Evolutionary conservation across 92 coral and sea anemone species (phyloP).

Genomic region (Metridium senile): DNA sequence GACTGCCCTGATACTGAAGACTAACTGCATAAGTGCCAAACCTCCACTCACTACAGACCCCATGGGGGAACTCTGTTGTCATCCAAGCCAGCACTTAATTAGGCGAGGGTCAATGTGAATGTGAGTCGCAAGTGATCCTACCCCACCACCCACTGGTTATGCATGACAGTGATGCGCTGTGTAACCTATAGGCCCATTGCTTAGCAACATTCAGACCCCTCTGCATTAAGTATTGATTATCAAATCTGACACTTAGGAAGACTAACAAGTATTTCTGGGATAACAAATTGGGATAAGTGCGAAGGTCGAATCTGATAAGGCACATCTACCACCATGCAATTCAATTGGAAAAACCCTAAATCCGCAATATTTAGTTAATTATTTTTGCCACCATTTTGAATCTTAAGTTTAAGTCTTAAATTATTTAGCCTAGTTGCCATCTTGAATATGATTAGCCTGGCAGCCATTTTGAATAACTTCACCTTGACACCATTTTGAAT

Average conservation of each 20-base stretch:
- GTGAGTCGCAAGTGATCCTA: slow-evolving; percentile 1
- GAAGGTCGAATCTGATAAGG: slow-evolving; percentile 16
- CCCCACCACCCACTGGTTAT: slow-evolving; percentile 24
- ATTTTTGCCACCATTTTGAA: slow-evolving; percentile 10
- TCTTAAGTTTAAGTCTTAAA: background rate
- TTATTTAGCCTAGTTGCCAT: background rate
- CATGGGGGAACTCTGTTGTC: slow-evolving; percentile 15
- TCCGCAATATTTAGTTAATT: background rate
- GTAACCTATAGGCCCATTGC: slow-evolving; percentile 16
- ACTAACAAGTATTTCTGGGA: slow-evolving; percentile 12
- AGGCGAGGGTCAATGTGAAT: slow-evolving; percentile 19
- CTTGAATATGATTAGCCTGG: no score
- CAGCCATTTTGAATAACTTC: no score
- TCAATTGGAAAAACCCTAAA: slow-evolving; percentile 1
- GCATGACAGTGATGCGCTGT: slow-evolving; percentile 17
- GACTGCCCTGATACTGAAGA: slow-evolving; percentile 20
- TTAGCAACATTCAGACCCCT: slow-evolving; percentile 15
- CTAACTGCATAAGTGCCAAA: slow-evolving; percentile 6
- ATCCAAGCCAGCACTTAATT: slow-evolving; percentile 16
- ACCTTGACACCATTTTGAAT: no score
- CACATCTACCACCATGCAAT: slow-evolving; percentile 21
- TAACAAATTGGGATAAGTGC: slow-evolving; percentile 10
- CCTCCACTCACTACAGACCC: slow-evolving; percentile 15
- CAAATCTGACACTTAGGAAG: slow-evolving; percentile 10
- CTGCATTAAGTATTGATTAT: slow-evolving; percentile 8